These are phyloP conservation scores for Bacillus rossius DNA, from an alignment of 1,140 invertebrate genomes.

Conservation along the genomic window DNA sequence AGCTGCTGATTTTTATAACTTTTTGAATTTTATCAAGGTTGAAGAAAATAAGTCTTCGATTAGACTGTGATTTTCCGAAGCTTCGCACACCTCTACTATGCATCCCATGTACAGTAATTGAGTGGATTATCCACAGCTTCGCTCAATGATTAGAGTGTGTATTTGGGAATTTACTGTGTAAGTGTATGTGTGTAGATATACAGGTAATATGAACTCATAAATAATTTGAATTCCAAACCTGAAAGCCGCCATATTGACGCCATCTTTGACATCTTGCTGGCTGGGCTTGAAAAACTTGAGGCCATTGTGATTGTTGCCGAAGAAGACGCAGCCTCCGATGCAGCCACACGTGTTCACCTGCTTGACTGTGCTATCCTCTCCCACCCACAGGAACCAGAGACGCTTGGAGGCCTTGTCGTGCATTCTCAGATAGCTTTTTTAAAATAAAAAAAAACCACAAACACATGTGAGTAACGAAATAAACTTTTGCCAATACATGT, in stretches of 20 bases:
- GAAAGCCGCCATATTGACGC: constrained; percentile 73
- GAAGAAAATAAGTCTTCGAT: no score
- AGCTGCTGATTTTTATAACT: no score
- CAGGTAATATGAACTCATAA: no score
- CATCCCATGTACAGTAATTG: no score
- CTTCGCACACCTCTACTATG: no score
- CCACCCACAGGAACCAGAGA: constrained; percentile 92
- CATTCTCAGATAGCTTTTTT: constrained; percentile 64
- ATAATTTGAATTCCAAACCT: constrained; percentile 42
- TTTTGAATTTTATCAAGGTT: no score
- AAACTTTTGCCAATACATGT: no score
- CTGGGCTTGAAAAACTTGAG: constrained; percentile 81
- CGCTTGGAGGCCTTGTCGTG: constrained; percentile 87
- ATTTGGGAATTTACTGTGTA: no score
- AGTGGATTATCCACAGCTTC: no score
- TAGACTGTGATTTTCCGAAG: no score
- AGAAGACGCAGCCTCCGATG: constrained; percentile 91
- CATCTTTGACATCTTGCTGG: constrained; percentile 70
- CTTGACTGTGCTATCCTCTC: constrained; percentile 46
- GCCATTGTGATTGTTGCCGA: constrained; percentile 85
- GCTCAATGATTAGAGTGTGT: no score
- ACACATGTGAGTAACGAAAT: neutral
- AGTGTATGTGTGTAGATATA: no score
- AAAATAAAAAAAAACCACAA: constrained; percentile 15
- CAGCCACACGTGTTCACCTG: constrained; percentile 85